These are phyloP conservation scores for Drosophila leontia DNA, from an alignment of 1,140 invertebrate species.

Conservation along the genomic window DNA sequence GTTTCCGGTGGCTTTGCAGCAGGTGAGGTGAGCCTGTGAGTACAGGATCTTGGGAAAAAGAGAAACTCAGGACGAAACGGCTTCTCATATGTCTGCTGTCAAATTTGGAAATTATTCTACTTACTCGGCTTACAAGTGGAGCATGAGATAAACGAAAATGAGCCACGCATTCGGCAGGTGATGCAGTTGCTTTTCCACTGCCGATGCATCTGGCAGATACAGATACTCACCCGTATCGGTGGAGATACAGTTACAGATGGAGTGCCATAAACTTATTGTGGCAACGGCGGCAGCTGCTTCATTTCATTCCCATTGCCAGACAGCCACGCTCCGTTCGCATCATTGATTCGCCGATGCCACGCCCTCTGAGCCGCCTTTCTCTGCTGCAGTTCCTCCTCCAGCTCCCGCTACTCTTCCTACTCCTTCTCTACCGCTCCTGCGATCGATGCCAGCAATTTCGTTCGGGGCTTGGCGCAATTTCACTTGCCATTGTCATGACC, in stretches of 20 bases:
- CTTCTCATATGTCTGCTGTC: slow-evolving; percentile 74
- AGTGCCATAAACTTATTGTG: slow-evolving; percentile 61
- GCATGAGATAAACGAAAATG: slow-evolving; percentile 64
- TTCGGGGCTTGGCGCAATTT: slow-evolving; percentile 65
- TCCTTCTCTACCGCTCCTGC: slow-evolving; percentile 3
- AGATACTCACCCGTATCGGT: slow-evolving; percentile 12
- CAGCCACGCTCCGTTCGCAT: slow-evolving; percentile 41
- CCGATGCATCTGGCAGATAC: slow-evolving; percentile 53
- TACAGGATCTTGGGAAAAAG: background rate
- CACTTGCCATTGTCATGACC: slow-evolving; percentile 67
- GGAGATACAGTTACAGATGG: slow-evolving; percentile 58
- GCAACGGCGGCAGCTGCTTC: slow-evolving; percentile 61
- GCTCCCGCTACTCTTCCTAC: background rate
- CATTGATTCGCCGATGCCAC: slow-evolving; percentile 63
- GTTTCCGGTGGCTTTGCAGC: slow-evolving; percentile 47
- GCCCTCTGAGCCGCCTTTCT: slow-evolving; percentile 14
- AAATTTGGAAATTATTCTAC: slow-evolving; percentile 81
- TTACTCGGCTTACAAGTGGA: slow-evolving; percentile 60
- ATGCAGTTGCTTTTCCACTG: slow-evolving; percentile 35
- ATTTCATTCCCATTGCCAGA: slow-evolving; percentile 62
- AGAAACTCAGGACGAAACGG: slow-evolving; percentile 33
- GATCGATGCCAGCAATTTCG: slow-evolving; percentile 64
- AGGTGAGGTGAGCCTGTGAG: slow-evolving; percentile 23
- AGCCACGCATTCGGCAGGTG: slow-evolving; percentile 40
- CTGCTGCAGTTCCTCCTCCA: background rate